phyloP scores from a whole-genome alignment of 2,888 invertebrate species.

The Clistopyga incitator region DNA sequence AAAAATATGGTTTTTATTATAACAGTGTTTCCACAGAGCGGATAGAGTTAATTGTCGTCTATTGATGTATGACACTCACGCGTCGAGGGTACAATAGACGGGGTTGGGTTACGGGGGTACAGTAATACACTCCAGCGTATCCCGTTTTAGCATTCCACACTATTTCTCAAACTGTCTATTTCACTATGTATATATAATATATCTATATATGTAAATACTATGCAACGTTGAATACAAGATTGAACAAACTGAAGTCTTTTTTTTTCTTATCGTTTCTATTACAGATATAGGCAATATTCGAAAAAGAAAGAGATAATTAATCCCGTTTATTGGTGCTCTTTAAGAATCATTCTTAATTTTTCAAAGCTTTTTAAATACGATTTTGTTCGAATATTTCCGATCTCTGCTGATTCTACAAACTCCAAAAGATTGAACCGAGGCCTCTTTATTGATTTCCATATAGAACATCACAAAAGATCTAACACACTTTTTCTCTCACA shows the following conservation, averaged over 20 bases:
- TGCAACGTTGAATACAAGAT: constrained; percentile 61
- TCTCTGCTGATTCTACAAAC: constrained; percentile 10
- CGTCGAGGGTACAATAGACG: constrained; percentile 32
- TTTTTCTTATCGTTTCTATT: constrained; percentile 33
- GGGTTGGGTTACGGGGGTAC: constrained; percentile 33
- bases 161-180: constrained; percentile 45
- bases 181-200: constrained; percentile 43
- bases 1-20: constrained; percentile 53
- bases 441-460: constrained; percentile 22
- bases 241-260: constrained; percentile 46
- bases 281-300: not conserved
- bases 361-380: too few species aligned
- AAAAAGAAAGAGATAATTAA: too few species aligned
- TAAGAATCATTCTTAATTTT: too few species aligned
- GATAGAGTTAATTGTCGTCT: not conserved
- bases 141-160: constrained; percentile 30
- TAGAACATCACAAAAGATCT: constrained; percentile 61
- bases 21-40: constrained; percentile 24
- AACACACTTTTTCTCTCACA: constrained; percentile 40
- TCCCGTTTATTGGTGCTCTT: too few species aligned
- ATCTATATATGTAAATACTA: constrained; percentile 61
- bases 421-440: constrained; percentile 13
- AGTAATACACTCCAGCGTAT: constrained; percentile 38
- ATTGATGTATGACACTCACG: constrained; percentile 8
- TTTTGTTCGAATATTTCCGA: not conserved